A percentile compares a stretch with the other conserved stretches of the same genome.
Evolutionary conservation across 2,888 invertebrate genomes (phyloP).

Genomic region (Eristalis arbustorum): DNA sequence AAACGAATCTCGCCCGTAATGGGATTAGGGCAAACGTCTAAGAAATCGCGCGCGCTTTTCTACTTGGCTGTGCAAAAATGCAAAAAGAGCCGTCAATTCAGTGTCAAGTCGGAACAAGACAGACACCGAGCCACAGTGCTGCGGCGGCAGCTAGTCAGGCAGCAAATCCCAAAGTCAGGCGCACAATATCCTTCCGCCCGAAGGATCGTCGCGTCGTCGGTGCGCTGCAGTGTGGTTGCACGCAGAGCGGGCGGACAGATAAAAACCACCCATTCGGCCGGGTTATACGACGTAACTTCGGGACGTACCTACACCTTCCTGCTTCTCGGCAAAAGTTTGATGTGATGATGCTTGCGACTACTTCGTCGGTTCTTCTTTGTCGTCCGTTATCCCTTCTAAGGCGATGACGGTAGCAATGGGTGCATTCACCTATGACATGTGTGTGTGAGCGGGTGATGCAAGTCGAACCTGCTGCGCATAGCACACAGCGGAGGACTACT

Average conservation of each 20-base stretch:
- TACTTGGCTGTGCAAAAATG: constrained; percentile 52
- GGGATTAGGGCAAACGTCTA: constrained; percentile 63
- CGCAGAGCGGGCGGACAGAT: background rate
- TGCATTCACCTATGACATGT: constrained; percentile 77
- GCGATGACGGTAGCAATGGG: constrained; percentile 74
- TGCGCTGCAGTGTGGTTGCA: constrained; percentile 35
- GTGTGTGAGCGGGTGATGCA: constrained; percentile 50
- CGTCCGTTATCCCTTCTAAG: constrained; percentile 18
- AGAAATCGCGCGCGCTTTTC: constrained; percentile 59
- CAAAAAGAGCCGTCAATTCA: constrained; percentile 67
- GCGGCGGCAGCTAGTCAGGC: constrained; percentile 49
- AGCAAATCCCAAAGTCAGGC: constrained; percentile 59
- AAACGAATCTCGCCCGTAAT: constrained; percentile 55
- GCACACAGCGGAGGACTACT: constrained; percentile 16
- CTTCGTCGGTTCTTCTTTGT: background rate
- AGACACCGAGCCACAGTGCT: constrained; percentile 34
- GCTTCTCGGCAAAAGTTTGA: constrained; percentile 39
- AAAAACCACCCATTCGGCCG: constrained; percentile 36
- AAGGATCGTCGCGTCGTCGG: constrained; percentile 13
- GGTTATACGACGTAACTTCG: constrained; percentile 39
- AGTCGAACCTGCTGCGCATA: constrained; percentile 12
- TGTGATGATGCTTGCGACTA: constrained; percentile 40
- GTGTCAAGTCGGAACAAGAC: constrained; percentile 41
- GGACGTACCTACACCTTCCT: constrained; percentile 29
- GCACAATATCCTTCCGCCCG: constrained; percentile 43